A percentile compares a stretch with the other conserved stretches of the same genome.
Conservation (phyloP, 2,888 invertebrate genomes). For the Aphidoletes aphidimyza region DNA sequence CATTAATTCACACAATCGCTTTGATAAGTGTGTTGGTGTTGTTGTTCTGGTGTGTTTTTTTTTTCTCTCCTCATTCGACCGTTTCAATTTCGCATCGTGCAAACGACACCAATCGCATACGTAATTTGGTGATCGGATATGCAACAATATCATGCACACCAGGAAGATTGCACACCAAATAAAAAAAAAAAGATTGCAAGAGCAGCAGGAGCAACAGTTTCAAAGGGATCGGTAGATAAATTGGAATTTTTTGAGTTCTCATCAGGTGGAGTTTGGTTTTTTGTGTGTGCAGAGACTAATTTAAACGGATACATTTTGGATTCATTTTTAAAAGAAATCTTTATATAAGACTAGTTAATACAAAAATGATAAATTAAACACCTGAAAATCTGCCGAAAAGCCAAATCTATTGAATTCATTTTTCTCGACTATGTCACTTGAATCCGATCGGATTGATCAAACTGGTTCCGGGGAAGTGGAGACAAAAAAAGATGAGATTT, state of each 20-base stretch:
- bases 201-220: no score
- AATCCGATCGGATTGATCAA: neutral
- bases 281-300: conserved; percentile 19
- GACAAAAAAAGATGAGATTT: no score
- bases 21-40: no score
- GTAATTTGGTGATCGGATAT: conserved; percentile 21
- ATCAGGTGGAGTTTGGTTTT: neutral
- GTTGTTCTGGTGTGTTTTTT: no score
- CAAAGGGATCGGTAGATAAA: no score
- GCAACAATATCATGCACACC: neutral
- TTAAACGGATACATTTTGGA: neutral
- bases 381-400: no score
- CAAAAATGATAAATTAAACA: no score
- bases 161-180: neutral
- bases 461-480: no score
- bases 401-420: no score
- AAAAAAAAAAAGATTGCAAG: no score
- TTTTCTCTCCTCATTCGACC: neutral
- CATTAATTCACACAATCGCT: conserved; percentile 28
- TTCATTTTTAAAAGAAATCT: neutral
- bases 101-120: conserved; percentile 41
- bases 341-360: no score
- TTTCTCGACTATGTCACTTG: no score
- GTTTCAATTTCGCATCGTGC: neutral
- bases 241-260: neutral